Conservation (phyloP, 2,888 invertebrate species). For the Sphecodes monilicornis region DNA sequence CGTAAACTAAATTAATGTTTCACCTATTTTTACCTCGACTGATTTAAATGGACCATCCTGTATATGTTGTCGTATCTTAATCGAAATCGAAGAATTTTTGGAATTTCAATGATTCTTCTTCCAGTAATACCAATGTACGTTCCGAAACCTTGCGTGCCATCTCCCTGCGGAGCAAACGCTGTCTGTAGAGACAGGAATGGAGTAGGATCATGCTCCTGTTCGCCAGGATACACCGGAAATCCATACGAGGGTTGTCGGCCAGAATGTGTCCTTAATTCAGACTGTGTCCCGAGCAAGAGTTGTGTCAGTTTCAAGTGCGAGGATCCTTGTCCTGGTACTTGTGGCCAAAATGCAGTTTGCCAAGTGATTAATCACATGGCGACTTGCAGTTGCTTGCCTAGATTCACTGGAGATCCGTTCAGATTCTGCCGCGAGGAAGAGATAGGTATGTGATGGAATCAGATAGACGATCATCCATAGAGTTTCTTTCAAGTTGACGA, state of each 20-base stretch:
- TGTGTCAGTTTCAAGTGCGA: conserved; percentile 84
- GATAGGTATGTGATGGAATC: conserved; percentile 57
- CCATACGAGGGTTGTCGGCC: conserved; percentile 85
- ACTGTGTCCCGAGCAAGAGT: conserved; percentile 83
- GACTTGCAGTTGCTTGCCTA: conserved; percentile 87
- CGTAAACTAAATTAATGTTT: background rate
- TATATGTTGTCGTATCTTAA: background rate
- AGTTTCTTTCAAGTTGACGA: no score
- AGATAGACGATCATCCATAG: conserved; percentile 79
- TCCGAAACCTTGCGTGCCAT: conserved; percentile 88
- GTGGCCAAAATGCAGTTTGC: conserved; percentile 91
- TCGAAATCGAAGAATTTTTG: no score
- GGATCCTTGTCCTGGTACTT: conserved; percentile 90
- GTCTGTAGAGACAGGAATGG: conserved; percentile 86
- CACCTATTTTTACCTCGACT: background rate
- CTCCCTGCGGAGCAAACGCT: conserved; percentile 90
- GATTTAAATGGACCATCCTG: background rate
- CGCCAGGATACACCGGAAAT: conserved; percentile 87
- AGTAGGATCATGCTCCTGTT: conserved; percentile 86
- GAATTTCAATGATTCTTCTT: conserved; percentile 47
- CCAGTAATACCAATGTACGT: conserved; percentile 57
- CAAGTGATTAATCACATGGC: conserved; percentile 88
- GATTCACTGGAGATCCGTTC: conserved; percentile 90
- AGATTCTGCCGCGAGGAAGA: conserved; percentile 49
- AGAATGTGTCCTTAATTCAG: conserved; percentile 84